Evolutionary conservation across 2,797 vertebrate genomes (phyloP).

Genomic region (Cirrhinus molitorella): DNA sequence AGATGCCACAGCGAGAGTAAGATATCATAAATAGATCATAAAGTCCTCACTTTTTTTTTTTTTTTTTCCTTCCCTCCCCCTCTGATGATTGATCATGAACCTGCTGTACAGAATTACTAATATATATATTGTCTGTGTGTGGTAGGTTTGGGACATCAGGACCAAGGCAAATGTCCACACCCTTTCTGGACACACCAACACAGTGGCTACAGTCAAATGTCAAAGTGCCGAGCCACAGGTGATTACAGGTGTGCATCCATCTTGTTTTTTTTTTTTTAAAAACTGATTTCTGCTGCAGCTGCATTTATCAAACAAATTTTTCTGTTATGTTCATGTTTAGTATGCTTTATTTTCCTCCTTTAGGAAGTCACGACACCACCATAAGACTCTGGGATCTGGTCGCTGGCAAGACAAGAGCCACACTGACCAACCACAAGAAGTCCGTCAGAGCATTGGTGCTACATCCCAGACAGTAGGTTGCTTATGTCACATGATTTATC

Average conservation of each 20-base stretch:
- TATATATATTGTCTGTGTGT: constrained; percentile 34
- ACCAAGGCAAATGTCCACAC: constrained; percentile 98
- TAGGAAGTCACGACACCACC: constrained; percentile 97
- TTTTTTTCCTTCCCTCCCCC: too few relatives aligned
- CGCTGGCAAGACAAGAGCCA: constrained; percentile 97
- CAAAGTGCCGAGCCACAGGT: constrained; percentile 95
- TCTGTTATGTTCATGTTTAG: not conserved
- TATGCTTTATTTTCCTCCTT: not conserved
- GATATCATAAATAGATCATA: too few relatives aligned
- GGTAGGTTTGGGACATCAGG: constrained; percentile 96
- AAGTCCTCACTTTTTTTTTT: not conserved
- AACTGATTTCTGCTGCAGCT: not conserved
- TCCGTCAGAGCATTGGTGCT: constrained; percentile 92
- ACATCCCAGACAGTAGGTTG: constrained; percentile 93
- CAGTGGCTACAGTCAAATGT: constrained; percentile 95
- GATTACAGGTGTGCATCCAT: constrained; percentile 86
- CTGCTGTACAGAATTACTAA: not conserved
- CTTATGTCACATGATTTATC: not conserved
- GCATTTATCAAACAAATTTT: not conserved
- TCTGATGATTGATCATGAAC: not conserved
- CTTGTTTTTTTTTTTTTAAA: not conserved
- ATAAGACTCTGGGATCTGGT: constrained; percentile 98
- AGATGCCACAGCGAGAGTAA: constrained; percentile 94
- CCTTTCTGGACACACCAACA: constrained; percentile 94
- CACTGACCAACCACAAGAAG: constrained; percentile 98